Evolutionary conservation across 1,140 invertebrate genomes (phyloP), one percentile per base, ranked within the genome.

Genomic region (Calliopsis andreniformis): DNA sequence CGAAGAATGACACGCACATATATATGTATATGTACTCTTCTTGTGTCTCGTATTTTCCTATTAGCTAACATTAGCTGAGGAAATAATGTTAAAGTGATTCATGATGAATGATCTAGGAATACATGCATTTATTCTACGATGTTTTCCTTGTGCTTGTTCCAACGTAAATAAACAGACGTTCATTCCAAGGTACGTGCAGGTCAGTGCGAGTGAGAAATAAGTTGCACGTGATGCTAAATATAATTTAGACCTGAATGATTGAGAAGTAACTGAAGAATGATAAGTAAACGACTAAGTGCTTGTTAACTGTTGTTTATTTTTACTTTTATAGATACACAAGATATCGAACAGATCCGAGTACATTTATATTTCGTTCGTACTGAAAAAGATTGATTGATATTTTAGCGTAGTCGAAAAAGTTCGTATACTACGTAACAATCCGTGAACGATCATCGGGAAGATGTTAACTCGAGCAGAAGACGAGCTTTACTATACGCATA

Each of bases 311-410:
- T 25, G 25, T 83, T 82, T 79, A 79, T 76, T 80, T 83, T 32
- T 5, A 49, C 59, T 69, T 66, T 63, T 51, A 64, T 76, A 72
- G 47, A 51, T 63, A n/a, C 80, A 84, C 77, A 77, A 64, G 75
- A 70, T 83, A 76, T 84, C 68, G 71, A 84, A 84, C 82, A 76
- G 76, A 58, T 23, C 53, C 62, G 79, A 77, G 43, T 72, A 63
- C n/a, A n/a, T n/a, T n/a, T 71, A 63, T 72, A 45, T 45, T 42
- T 68, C 28, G 62, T 14, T 69, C 56, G 58, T 71, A 84, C 77
- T 84, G 77, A 76, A 80, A 84, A 84, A 84, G 70, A 16, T 55
- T 49, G 42, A 66, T 77, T 67, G 72, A 82, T 78, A 51, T 51
- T 81, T 82, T 63, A 49, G 16, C 32, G 10, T 76, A 69, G n/a